Conservation (phyloP, 2,113 vertebrate genomes). For the Neodon shergylaensis region DNA sequence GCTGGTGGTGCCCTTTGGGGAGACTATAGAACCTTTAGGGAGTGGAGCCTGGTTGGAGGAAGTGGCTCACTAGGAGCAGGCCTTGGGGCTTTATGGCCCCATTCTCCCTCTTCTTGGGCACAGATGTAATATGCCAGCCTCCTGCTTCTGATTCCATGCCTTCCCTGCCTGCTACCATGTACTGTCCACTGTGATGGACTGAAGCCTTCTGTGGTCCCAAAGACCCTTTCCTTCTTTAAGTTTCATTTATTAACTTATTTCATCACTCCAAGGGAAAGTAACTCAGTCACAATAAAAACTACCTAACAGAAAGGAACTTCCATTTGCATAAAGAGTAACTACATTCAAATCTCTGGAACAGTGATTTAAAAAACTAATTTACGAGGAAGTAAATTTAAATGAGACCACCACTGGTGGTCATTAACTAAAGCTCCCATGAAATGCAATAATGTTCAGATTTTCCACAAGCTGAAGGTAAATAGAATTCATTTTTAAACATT, state of each 20-base stretch:
- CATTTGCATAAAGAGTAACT: neutral
- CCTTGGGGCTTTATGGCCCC: neutral
- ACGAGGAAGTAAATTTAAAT: neutral
- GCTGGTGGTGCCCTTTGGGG: neutral
- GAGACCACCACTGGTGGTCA: neutral
- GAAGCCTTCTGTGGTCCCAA: neutral
- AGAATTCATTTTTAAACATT: constrained; percentile 45
- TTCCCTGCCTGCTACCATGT: neutral
- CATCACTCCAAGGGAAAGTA: neutral
- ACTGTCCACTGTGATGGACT: too few species aligned
- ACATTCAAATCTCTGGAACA: neutral
- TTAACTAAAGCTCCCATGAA: neutral
- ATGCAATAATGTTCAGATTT: neutral
- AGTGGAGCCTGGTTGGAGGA: neutral
- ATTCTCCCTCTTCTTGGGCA: neutral
- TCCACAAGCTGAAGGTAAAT: constrained; percentile 41
- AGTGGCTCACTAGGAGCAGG: neutral
- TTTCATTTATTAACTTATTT: neutral
- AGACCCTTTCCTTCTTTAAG: neutral
- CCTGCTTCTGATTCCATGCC: neutral
- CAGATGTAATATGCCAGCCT: neutral
- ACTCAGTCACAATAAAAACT: neutral
- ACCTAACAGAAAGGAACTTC: neutral
- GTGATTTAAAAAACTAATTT: neutral
- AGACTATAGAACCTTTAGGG: too few species aligned